Conservation (phyloP, 2,888 invertebrate species). For the Drosophila melanosoma region DNA sequence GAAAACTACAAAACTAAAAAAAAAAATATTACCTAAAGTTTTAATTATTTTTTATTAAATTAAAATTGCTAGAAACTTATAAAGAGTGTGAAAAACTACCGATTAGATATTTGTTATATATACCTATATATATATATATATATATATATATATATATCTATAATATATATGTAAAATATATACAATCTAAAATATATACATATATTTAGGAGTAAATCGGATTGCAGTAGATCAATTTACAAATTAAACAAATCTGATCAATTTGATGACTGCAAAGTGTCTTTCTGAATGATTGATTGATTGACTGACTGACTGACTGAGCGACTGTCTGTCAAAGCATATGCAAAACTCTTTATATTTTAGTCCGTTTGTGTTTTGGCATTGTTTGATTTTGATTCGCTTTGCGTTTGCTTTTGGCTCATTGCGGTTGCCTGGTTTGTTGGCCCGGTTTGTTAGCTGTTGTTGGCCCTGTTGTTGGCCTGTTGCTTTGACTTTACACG, state of each 20-base stretch:
- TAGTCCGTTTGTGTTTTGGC: conserved; percentile 30
- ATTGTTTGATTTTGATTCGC: conserved; percentile 45
- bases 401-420: conserved; percentile 35
- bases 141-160: not conserved
- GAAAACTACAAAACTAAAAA: conserved; percentile 14
- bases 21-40: not conserved
- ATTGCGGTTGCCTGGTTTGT: conserved; percentile 43
- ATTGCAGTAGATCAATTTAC: conserved; percentile 31
- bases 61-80: not conserved
- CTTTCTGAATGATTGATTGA: not conserved
- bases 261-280: conserved; percentile 45
- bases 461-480: conserved; percentile 44
- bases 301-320: not conserved
- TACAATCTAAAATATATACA: not conserved
- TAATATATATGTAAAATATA: not conserved
- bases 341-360: conserved; percentile 34
- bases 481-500: conserved; percentile 75
- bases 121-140: not conserved
- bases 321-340: conserved; percentile 8
- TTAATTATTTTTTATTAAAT: not conserved
- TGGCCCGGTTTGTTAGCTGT: conserved; percentile 26
- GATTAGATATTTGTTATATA: no score
- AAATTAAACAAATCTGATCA: conserved; percentile 60
- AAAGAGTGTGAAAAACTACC: not conserved
- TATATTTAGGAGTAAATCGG: not conserved